These are phyloP conservation scores for Glaucidium brasilianum DNA, from an alignment of 2,113 vertebrate genomes.

Conservation along the genomic window DNA sequence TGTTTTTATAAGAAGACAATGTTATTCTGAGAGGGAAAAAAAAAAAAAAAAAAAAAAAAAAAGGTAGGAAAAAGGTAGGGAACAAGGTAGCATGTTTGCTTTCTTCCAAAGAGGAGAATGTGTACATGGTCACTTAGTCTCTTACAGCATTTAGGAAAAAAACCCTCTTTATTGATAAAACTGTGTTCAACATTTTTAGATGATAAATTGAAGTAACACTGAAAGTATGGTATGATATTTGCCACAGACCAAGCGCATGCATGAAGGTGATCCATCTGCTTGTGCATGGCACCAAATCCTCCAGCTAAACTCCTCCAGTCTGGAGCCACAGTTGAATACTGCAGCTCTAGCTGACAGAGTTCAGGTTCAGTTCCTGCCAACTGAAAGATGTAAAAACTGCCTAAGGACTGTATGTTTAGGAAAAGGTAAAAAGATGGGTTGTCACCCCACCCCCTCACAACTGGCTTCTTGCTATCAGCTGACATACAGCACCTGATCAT, in stretches of 20 bases:
- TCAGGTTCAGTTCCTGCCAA: background rate
- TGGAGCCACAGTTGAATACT: background rate
- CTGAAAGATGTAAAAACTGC: background rate
- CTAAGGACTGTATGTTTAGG: background rate
- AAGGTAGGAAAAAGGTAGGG: background rate
- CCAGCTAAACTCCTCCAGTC: background rate
- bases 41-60: background rate
- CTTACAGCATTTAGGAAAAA: background rate
- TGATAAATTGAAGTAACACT: background rate
- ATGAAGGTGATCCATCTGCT: background rate
- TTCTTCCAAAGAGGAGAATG: background rate
- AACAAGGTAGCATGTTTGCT: background rate
- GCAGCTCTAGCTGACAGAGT: background rate
- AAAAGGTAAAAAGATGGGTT: background rate
- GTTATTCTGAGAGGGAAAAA: background rate
- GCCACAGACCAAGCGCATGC: background rate
- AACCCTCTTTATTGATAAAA: background rate
- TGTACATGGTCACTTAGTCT: background rate
- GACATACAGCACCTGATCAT: background rate
- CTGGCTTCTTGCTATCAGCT: background rate
- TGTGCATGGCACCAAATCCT: rapidly evolving
- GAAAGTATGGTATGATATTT: background rate
- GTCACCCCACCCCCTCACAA: background rate
- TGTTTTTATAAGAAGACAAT: background rate
- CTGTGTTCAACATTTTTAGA: background rate